These are phyloP conservation scores for Dermatemys mawii DNA, from an alignment of 2,113 vertebrate species.

Conservation along the genomic window DNA sequence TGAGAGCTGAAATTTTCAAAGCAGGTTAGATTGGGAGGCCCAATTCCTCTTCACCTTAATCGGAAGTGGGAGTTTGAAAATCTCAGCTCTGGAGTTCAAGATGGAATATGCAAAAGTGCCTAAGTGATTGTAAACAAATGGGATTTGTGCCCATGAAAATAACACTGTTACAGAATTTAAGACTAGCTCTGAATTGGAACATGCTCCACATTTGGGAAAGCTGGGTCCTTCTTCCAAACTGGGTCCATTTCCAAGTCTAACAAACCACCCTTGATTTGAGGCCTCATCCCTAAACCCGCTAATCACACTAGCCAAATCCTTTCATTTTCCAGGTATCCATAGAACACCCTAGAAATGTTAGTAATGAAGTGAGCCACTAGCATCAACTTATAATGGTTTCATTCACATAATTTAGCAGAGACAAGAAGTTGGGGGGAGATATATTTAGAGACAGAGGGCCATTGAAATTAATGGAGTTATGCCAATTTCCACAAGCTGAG, in stretches of 20 bases:
- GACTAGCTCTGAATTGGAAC: not conserved
- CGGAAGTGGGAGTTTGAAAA: not conserved
- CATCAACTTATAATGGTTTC: not conserved
- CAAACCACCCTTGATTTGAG: not conserved
- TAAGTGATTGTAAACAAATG: not conserved
- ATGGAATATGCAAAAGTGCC: not conserved
- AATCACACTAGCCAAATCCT: not conserved
- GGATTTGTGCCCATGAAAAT: not conserved
- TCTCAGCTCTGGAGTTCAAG: accelerated
- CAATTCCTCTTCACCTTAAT: not conserved
- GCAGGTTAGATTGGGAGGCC: not conserved
- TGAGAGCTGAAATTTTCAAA: not conserved
- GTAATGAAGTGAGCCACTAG: not conserved
- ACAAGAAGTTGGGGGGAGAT: not conserved
- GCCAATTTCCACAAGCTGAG: not conserved
- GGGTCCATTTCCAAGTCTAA: not conserved
- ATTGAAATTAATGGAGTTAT: not conserved
- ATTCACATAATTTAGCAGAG: not conserved
- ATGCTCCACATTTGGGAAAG: not conserved
- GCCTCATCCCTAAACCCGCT: not conserved
- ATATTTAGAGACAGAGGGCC: not conserved
- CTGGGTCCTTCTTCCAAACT: too few relatives aligned
- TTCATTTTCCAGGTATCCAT: not conserved
- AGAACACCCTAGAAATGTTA: not conserved
- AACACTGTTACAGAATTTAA: not conserved